Evolutionary conservation across 2,113 vertebrate genomes (phyloP).

Genomic region (Condylura cristata): DNA sequence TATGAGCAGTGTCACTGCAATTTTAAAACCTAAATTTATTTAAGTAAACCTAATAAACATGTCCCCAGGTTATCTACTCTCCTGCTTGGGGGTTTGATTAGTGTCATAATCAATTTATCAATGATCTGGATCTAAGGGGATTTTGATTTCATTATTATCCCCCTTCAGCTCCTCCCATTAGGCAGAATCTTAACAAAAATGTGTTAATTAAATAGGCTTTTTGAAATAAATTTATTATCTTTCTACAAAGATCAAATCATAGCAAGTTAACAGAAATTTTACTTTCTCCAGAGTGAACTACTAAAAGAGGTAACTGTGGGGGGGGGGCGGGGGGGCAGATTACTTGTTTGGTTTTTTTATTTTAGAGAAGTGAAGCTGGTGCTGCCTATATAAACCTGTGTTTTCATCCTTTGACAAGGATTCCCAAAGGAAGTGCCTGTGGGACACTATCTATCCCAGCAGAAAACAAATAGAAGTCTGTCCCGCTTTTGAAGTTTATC

Average conservation of each 20-base stretch:
- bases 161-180: not conserved
- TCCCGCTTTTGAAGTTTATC: constrained; percentile 81
- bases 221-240: constrained; percentile 28
- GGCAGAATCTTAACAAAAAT: constrained; percentile 49
- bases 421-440: constrained; percentile 83
- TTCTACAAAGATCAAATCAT: constrained; percentile 13
- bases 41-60: constrained; percentile 59
- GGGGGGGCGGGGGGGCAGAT: not conserved
- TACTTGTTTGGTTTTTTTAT: constrained; percentile 6
- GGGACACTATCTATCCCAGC: constrained; percentile 79
- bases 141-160: constrained; percentile 61
- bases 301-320: not conserved
- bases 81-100: constrained; percentile 6
- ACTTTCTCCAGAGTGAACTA: not conserved
- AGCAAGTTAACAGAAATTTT: constrained; percentile 2
- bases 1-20: not conserved
- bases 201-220: constrained; percentile 35
- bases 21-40: constrained; percentile 9
- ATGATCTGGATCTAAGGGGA: constrained; percentile 15
- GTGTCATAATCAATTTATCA: constrained; percentile 67
- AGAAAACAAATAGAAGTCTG: constrained; percentile 81
- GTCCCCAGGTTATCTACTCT: constrained; percentile 17
- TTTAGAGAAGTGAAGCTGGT: constrained; percentile 69
- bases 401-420: constrained; percentile 84
- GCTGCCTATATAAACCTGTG: constrained; percentile 78